These are phyloP conservation scores for Motacilla alba DNA, from an alignment of 2,113 vertebrate species.

Conservation along the genomic window DNA sequence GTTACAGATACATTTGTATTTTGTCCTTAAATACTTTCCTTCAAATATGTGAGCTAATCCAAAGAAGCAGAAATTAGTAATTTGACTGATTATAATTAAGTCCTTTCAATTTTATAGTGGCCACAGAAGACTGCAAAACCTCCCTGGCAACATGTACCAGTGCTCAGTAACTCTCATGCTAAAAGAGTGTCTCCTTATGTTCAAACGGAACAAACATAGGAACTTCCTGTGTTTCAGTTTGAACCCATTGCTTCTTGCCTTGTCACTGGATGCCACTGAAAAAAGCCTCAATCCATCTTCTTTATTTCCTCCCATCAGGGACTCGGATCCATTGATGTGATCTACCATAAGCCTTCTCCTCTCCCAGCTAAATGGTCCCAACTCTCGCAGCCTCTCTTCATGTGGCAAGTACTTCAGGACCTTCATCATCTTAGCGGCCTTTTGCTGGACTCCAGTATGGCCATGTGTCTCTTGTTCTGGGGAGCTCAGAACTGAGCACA, in stretches of 20 bases:
- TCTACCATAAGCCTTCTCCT: background rate
- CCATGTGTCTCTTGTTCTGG: background rate
- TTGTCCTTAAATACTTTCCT: background rate
- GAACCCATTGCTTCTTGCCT: background rate
- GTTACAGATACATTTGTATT: background rate
- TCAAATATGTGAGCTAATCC: background rate
- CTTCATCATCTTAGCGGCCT: background rate
- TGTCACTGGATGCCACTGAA: background rate
- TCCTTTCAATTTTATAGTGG: background rate
- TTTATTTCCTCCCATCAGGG: accelerated
- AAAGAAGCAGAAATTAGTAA: background rate
- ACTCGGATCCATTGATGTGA: background rate
- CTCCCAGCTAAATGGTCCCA: background rate
- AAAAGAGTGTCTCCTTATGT: background rate
- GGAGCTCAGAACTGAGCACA: background rate
- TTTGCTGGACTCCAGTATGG: background rate
- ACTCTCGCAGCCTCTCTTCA: background rate
- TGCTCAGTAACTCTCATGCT: background rate
- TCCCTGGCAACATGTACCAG: background rate
- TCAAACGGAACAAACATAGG: background rate
- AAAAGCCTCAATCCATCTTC: background rate
- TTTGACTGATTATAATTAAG: background rate
- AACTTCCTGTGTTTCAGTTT: background rate
- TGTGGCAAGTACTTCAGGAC: background rate
- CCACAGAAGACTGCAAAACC: background rate